Conservation (phyloP, 1,140 invertebrate species). For the Saccostrea glomerata region DNA sequence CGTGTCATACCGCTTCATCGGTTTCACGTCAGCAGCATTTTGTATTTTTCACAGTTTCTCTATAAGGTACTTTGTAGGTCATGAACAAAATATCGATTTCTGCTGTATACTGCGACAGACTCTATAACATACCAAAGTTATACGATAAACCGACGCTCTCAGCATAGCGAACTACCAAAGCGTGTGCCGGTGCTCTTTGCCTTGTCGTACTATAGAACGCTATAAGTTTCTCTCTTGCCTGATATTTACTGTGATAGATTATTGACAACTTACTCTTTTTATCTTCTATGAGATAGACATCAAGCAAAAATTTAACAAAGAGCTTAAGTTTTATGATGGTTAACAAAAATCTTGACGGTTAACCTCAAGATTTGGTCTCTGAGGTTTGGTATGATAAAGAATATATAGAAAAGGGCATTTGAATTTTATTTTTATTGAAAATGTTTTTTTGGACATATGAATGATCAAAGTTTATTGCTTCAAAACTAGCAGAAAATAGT, state of each 20-base stretch:
- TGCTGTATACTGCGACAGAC: slow-evolving; percentile 5
- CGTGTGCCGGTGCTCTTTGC: neutral
- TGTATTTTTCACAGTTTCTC: neutral
- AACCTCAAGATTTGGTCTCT: too few relatives aligned
- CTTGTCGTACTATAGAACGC: neutral
- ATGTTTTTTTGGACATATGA: too few relatives aligned
- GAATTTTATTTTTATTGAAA: too few relatives aligned
- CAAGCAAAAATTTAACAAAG: neutral
- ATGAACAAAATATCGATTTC: slow-evolving; percentile 27
- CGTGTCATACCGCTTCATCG: too few relatives aligned
- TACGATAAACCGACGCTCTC: neutral
- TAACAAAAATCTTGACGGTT: neutral
- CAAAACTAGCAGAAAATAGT: too few relatives aligned
- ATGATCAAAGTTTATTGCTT: too few relatives aligned
- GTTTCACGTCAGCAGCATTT: neutral
- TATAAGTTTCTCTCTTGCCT: neutral
- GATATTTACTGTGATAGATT: slow-evolving; percentile 20
- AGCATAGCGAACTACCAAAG: slow-evolving; percentile 1
- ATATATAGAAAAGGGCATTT: too few relatives aligned
- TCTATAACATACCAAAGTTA: slow-evolving; percentile 32
- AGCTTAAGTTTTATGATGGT: neutral
- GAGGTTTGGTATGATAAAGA: too few relatives aligned
- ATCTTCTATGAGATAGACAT: slow-evolving; percentile 2
- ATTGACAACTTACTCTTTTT: neutral
- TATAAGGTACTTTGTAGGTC: neutral